Conservation (phyloP, 2,113 vertebrate species). For the Garra rufa region DNA sequence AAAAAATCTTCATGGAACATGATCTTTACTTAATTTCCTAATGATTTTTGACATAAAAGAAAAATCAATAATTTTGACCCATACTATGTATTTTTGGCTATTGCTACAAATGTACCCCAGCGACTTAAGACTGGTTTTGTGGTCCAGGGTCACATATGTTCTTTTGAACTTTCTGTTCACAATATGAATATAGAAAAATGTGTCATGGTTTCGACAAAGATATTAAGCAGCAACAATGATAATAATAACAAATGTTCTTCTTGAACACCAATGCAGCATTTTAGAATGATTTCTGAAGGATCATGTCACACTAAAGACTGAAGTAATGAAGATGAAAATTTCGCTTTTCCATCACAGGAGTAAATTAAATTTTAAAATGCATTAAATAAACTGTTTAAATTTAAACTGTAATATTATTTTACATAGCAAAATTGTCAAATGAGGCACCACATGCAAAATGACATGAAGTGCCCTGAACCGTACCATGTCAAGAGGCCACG, state of each 20-base stretch:
- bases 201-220: neutral
- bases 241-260: neutral
- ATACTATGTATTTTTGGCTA: too few species aligned
- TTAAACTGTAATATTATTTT: neutral
- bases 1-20: too few species aligned
- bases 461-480: neutral
- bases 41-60: too few species aligned
- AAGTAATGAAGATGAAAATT: neutral
- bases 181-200: neutral
- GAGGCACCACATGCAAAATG: neutral
- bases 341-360: neutral
- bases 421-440: neutral
- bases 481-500: constrained; percentile 88
- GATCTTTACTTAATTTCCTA: too few species aligned
- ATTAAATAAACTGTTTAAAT: neutral
- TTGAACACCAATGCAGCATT: neutral
- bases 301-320: neutral
- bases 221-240: neutral
- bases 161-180: neutral
- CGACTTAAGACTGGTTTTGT: too few species aligned
- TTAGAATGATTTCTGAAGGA: neutral
- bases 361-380: neutral
- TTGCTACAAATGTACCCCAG: too few species aligned
- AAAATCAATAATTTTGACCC: too few species aligned
- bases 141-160: too few species aligned